These are phyloP conservation scores for Diadema setosum DNA, from an alignment of 35 echinoderm and acorn worm species.

Conservation along the genomic window DNA sequence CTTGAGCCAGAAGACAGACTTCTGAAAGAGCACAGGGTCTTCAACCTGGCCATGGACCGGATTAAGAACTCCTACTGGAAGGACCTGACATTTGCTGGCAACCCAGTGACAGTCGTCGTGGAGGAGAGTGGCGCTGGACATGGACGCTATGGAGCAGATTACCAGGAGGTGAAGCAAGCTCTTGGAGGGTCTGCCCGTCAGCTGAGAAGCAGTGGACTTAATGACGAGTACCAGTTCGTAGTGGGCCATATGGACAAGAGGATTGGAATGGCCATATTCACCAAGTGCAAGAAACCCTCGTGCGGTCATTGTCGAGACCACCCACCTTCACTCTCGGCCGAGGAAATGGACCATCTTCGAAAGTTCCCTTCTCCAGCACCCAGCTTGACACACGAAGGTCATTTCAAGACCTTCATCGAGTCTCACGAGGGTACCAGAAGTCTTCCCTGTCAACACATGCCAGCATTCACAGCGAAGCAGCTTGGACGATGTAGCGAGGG, in stretches of 20 bases:
- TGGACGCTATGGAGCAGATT: background rate
- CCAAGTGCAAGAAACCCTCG: background rate
- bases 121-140: background rate
- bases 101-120: background rate
- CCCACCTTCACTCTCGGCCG: background rate
- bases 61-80: background rate
- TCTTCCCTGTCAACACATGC: background rate
- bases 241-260: background rate
- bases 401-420: background rate
- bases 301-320: background rate
- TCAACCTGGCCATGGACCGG: background rate
- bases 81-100: background rate
- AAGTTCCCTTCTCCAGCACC: background rate
- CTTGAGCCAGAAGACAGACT: background rate
- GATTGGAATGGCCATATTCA: background rate
- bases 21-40: background rate
- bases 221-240: background rate
- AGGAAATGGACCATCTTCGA: background rate
- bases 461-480: background rate
- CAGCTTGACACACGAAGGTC: background rate
- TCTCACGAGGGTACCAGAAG: background rate
- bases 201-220: background rate
- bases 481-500: background rate
- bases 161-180: background rate
- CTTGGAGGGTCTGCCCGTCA: background rate